A percentile compares a stretch with the other conserved stretches of the same genome.
phyloP scores from a whole-genome alignment of 2,113 vertebrate species.

The Calidris pugnax region DNA sequence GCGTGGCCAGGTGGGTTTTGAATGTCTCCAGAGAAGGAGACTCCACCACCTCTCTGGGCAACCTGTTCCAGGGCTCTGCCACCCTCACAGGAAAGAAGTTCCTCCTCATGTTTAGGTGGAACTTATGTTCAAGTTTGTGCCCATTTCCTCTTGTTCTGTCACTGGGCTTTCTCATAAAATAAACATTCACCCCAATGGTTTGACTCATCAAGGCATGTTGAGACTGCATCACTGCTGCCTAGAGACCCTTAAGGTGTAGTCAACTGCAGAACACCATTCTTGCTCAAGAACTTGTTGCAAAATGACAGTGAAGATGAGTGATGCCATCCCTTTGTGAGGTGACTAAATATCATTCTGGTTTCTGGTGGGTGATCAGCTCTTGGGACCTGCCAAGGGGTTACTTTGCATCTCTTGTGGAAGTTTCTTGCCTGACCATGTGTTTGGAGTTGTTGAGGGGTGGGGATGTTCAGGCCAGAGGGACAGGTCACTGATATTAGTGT shows the following conservation, averaged over 20 bases:
- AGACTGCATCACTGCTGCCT: neutral
- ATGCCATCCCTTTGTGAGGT: neutral
- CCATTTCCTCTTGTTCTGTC: no score
- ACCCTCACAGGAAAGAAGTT: no score
- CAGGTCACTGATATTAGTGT: neutral
- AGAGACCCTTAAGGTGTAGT: neutral
- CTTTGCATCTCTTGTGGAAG: neutral
- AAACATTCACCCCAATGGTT: neutral
- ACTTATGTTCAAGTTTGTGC: no score
- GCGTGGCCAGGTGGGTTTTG: no score
- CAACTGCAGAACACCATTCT: neutral
- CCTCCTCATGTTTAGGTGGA: no score
- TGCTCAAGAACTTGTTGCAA: neutral
- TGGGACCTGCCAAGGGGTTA: neutral
- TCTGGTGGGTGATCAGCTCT: neutral
- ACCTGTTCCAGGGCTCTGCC: no score
- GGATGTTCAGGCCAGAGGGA: no score
- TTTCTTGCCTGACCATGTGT: neutral
- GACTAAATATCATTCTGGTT: neutral
- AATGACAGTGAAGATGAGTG: neutral
- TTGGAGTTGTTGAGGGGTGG: neutral
- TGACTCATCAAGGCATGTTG: neutral
- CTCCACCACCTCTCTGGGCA: no score
- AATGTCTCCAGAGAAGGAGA: no score
- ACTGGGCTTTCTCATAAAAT: neutral